Evolutionary conservation across 2,888 invertebrate species (phyloP).

Genomic region (Synanthedon myopaeformis): DNA sequence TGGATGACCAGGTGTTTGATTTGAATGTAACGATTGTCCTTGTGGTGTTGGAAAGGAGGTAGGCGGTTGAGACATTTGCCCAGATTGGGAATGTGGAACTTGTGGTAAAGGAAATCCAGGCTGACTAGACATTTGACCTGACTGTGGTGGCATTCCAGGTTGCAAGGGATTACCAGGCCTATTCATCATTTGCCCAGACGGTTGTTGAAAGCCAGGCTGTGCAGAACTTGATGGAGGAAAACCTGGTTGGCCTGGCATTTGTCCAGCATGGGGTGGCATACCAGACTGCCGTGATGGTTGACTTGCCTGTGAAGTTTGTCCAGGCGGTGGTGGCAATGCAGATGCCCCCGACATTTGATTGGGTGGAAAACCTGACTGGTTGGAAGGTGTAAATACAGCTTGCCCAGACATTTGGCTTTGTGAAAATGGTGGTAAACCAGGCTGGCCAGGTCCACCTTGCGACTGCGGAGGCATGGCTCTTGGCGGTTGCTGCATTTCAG

Average conservation of each 20-base stretch:
- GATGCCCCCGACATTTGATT: background rate
- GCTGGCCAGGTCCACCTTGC: background rate
- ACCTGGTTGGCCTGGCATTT: slow-evolving; percentile 12
- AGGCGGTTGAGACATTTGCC: background rate
- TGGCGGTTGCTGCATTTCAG: slow-evolving; percentile 1
- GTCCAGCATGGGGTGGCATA: slow-evolving; percentile 8
- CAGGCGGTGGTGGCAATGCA: background rate
- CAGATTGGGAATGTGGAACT: slow-evolving; percentile 5
- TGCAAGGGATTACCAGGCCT: slow-evolving; percentile 14
- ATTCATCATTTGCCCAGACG: slow-evolving; percentile 2
- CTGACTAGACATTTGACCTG: slow-evolving; percentile 7
- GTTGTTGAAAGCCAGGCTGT: slow-evolving; percentile 13
- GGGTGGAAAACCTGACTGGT: slow-evolving; percentile 1
- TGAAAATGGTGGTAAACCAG: slow-evolving; percentile 1
- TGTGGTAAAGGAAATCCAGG: slow-evolving; percentile 13
- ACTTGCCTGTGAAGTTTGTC: background rate
- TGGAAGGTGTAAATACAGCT: slow-evolving; percentile 7
- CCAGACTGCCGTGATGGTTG: background rate
- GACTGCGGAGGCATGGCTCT: slow-evolving; percentile 7
- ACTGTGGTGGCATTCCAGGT: slow-evolving; percentile 14
- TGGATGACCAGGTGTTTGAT: slow-evolving; percentile 1
- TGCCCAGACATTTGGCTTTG: background rate
- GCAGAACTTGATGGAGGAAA: slow-evolving; percentile 11
- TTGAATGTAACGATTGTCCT: slow-evolving; percentile 4
- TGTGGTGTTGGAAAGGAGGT: slow-evolving; percentile 1